Base-by-base conservation (phyloP, 2,888 invertebrate species). In the Drosophila histrio region DNA sequence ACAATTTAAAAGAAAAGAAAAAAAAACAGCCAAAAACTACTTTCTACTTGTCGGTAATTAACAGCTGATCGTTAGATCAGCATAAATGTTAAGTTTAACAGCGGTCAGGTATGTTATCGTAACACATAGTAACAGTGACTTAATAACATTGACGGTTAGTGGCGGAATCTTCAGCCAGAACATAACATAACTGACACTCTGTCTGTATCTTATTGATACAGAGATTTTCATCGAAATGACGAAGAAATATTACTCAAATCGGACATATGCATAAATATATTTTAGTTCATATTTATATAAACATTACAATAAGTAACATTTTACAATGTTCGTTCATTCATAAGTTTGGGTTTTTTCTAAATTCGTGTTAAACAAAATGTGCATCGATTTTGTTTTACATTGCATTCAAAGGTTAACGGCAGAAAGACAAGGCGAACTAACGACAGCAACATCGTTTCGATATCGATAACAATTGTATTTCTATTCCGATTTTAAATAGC, bases 311-410 rank as follows among this genome's bases (percentile, higher is more conserved):
- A n/a, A 9, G n/a, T 32, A 21, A 30, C 28, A 41, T 53, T 53
- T 53, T 53, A 30, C 13, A 64, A 52, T 68, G 28, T 50, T 24
- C 38, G 36, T 24, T 56, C n/a, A 13, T 47, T 38, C 9, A 60
- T 26, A 24, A 30, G 38, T 36, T 66, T 56, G 44, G 44, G 44
- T 73, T 73, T 47, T 52, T 15, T 78, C 75, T 30, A 76, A 76
- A 76, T 76, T 76, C 22, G 32, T 47, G 50, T 58, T 62, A 3
- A 76, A 72, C 76, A 75, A 79, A 76, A 79, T 76, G 72, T 54
- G 41, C 46, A 69, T 53, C 13, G 53, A 52, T 43, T 56, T 61
- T 50, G 32, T 19, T 39, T 53, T 57, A n/a, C 32, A 54, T 41
- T 46, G 53, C 36, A 70, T 41, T 57, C 36, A 26, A 68, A 49